A percentile compares a stretch with the other conserved stretches of the same genome.
These are phyloP conservation scores for Callitettix versicolor DNA, from an alignment of 1,140 invertebrate species.

Conservation along the genomic window DNA sequence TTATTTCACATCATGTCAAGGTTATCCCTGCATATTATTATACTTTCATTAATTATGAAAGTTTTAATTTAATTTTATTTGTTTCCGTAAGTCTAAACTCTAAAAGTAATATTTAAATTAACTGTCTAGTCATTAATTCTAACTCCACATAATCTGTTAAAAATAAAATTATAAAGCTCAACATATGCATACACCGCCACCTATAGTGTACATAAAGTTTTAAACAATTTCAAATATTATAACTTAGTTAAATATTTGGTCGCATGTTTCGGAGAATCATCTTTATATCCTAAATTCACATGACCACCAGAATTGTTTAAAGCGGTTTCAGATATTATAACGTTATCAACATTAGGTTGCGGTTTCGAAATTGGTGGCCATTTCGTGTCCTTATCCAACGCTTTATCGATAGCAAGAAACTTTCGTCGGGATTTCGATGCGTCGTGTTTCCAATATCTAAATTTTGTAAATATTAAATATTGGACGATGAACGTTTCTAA, in stretches of 20 bases:
- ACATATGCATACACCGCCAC: too few species aligned
- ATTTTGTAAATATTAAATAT: slow-evolving; percentile 43
- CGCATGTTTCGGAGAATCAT: not conserved
- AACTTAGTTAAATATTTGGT: slow-evolving; percentile 8
- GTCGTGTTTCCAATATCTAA: slow-evolving; percentile 41
- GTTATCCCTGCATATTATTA: not conserved
- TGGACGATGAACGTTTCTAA: slow-evolving; percentile 47
- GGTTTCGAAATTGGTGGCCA: slow-evolving; percentile 39
- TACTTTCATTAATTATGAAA: not conserved
- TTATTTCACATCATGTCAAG: not conserved
- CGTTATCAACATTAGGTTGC: too few species aligned
- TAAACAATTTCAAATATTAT: not conserved
- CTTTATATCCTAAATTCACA: slow-evolving; percentile 6
- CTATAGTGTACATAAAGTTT: too few species aligned
- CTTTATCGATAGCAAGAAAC: slow-evolving; percentile 45
- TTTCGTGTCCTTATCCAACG: slow-evolving; percentile 40
- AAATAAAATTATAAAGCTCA: too few species aligned
- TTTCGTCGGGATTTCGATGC: slow-evolving; percentile 47
- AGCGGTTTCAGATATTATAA: too few species aligned
- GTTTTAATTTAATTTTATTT: not conserved
- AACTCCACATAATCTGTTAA: too few species aligned
- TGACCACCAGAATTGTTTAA: not conserved
- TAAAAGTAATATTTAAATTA: too few species aligned
- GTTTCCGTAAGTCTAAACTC: too few species aligned
- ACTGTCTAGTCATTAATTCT: too few species aligned